These are phyloP conservation scores for Microcebus ravelobensis DNA, from an alignment of 2,113 vertebrate genomes.

Conservation along the genomic window DNA sequence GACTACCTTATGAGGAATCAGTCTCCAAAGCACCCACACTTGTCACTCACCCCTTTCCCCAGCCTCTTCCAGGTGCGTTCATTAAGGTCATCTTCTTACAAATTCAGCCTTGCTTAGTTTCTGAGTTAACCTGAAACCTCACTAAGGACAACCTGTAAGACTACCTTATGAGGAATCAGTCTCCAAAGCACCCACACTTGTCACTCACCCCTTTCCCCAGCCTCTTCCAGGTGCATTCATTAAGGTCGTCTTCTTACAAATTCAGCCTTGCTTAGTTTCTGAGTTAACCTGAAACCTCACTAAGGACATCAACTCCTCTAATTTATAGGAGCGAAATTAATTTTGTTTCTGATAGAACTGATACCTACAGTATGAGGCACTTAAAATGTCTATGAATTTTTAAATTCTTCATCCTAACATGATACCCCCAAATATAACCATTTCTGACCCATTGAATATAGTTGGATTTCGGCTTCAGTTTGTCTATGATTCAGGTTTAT, in stretches of 20 bases:
- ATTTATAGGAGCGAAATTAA: background rate
- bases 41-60: background rate
- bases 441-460: background rate
- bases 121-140: background rate
- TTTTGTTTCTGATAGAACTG: background rate
- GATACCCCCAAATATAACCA: background rate
- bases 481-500: background rate
- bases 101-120: background rate
- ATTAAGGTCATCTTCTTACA: background rate
- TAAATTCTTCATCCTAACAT: background rate
- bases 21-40: background rate
- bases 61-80: background rate
- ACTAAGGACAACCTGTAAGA: background rate
- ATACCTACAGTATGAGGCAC: background rate
- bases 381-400: background rate
- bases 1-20: background rate
- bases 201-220: background rate
- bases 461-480: background rate
- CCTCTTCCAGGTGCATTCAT: background rate
- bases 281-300: background rate
- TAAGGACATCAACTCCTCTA: background rate
- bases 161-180: background rate
- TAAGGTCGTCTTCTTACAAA: background rate
- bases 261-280: background rate
- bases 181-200: background rate